phyloP scores from a whole-genome alignment of 2,888 invertebrate genomes.

The Apodemia duryi region DNA sequence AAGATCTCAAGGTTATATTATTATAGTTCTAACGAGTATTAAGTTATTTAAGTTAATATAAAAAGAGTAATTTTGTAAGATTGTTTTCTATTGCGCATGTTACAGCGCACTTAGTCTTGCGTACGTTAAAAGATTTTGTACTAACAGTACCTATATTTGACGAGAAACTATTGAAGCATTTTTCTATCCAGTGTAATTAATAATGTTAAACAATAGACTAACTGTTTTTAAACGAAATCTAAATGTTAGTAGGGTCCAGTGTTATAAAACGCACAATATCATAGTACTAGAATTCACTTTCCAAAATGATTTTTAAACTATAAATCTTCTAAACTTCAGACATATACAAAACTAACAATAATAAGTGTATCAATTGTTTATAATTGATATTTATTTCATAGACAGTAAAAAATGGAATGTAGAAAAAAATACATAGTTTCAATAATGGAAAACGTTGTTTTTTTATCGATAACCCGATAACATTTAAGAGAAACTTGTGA shows the following conservation, averaged over 20 bases:
- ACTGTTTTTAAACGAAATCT: slow-evolving; percentile 74
- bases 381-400: slow-evolving; percentile 77
- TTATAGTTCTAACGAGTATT: slow-evolving; percentile 77
- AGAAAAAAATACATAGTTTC: slow-evolving; percentile 75
- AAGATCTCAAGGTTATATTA: slow-evolving; percentile 78
- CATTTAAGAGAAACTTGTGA: slow-evolving; percentile 19
- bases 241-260: slow-evolving; percentile 79
- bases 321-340: slow-evolving; percentile 62
- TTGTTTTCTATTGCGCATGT: slow-evolving; percentile 64
- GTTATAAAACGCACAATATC: slow-evolving; percentile 77
- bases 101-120: slow-evolving; percentile 56
- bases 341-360: slow-evolving; percentile 73
- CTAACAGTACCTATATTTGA: slow-evolving; percentile 51
- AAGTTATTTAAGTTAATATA: slow-evolving; percentile 79
- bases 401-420: slow-evolving; percentile 72
- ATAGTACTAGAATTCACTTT: slow-evolving; percentile 73
- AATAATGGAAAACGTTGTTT: slow-evolving; percentile 63
- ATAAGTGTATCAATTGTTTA: slow-evolving; percentile 74
- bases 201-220: slow-evolving; percentile 73
- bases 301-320: slow-evolving; percentile 63
- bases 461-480: slow-evolving; percentile 34
- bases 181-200: slow-evolving; percentile 71
- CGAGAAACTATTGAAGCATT: slow-evolving; percentile 62
- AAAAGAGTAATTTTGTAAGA: slow-evolving; percentile 74
- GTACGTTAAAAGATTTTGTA: slow-evolving; percentile 51